Conservation (phyloP, 1,140 invertebrate species). For the Campoletis sonorensis region DNA sequence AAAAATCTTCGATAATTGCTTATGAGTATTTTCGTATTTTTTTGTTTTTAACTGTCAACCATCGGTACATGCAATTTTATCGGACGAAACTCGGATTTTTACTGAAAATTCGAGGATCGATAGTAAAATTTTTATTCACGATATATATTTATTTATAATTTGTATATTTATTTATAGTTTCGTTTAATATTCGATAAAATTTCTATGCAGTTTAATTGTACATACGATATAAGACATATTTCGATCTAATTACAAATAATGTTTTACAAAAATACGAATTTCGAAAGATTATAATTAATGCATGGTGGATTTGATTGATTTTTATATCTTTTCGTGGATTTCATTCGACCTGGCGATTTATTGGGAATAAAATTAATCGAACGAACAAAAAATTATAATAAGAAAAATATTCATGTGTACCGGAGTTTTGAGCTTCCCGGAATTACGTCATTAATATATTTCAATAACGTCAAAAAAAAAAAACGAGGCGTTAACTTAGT, state of each 20-base stretch:
- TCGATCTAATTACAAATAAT: conserved; percentile 69
- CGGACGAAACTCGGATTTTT: neutral
- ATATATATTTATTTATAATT: conserved; percentile 17
- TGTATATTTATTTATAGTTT: conserved; percentile 46
- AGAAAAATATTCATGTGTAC: neutral
- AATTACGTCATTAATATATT: conserved; percentile 15
- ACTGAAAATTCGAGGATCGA: too few relatives aligned
- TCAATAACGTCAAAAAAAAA: neutral
- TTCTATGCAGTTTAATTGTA: conserved; percentile 48
- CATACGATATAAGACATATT: conserved; percentile 52
- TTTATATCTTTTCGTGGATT: neutral
- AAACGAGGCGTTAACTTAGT: conserved; percentile 6
- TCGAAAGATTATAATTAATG: conserved; percentile 59
- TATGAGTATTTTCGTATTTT: too few relatives aligned
- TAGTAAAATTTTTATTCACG: neutral
- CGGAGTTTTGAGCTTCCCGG: conserved; percentile 9
- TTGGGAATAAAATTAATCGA: too few relatives aligned
- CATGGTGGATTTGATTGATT: conserved; percentile 36
- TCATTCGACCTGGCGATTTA: neutral
- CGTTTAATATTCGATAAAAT: conserved; percentile 28
- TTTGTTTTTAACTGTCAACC: neutral
- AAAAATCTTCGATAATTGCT: too few relatives aligned
- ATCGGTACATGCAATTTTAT: neutral
- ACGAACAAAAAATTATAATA: neutral
- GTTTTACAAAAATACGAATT: conserved; percentile 76